Evolutionary conservation across 2,888 invertebrate genomes (phyloP), one percentile per base, ranked within the genome.

Genomic region (Scaptomyza caliginosa): DNA sequence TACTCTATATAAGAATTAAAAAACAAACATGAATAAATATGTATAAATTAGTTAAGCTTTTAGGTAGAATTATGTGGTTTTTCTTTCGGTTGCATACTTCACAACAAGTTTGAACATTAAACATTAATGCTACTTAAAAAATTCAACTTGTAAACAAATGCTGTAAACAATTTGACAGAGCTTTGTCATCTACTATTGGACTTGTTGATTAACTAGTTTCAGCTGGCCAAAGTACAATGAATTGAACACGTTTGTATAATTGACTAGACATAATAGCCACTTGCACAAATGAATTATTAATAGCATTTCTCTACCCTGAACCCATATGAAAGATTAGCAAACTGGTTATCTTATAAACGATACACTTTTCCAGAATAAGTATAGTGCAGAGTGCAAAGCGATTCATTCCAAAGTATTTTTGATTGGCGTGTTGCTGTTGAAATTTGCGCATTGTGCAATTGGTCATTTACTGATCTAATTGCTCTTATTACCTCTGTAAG

Each of bases 311-410:
- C 28, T 30, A 52, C 48, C 39, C 28, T 45, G 58, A 43, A 55
- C 71, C 43, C 49, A 4, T 52, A 45, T 49, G 28, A 38, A 38
- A 38, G 72, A 70, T 65, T 42, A 71, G 11, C 11, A 16, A 16
- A 17, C 16, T 48, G 7, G 7, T 46, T 45, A 51, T 63, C 19
- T 32, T 26, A 38, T 11, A 16, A n/a, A 32, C 19, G 3, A n/a
- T 26, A 26, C 16, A 8, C 26, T 3, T 42, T 28, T 45, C 8
- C n/a, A 1, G 11, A n/a, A 2, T 16, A 28, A 19, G 13, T 13
- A 32, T 7, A 26, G 43, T 19, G 13, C 30, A 51, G 17, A 52
- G 42, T 65, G 16, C 30, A 46, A 7, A 5, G 2, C 30, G 43
- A 26, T n/a, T 46, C 17, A 43, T n/a, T 36, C 3, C 4, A 21